Percentiles rank a stretch among this genome's conserved stretches.
phyloP scores from a whole-genome alignment of 2,888 invertebrate genomes.

The Liodrosophila aerea region DNA sequence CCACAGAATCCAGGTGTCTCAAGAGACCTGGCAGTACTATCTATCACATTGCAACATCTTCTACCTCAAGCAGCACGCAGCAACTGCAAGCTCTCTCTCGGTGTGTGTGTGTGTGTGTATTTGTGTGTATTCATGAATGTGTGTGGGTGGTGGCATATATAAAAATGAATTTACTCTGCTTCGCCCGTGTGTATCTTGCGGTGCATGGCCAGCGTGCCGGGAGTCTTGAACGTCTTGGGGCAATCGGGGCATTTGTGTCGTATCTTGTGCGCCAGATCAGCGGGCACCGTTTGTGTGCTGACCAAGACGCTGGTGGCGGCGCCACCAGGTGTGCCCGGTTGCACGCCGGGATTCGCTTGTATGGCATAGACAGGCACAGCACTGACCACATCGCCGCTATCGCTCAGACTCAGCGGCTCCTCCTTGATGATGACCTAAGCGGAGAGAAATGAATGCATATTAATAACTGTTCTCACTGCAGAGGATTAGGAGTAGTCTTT shows the following conservation, averaged over 20 bases:
- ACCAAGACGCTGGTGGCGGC: slow-evolving; percentile 60
- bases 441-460: not conserved
- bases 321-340: slow-evolving; percentile 41
- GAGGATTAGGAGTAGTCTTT: not conserved
- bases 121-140: not conserved
- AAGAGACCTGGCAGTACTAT: too few species aligned
- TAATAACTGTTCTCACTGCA: too few species aligned
- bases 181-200: slow-evolving; percentile 82
- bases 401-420: slow-evolving; percentile 75
- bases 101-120: slow-evolving; percentile 8
- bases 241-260: slow-evolving; percentile 82
- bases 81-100: not conserved
- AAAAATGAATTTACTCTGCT: slow-evolving; percentile 80
- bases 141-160: slow-evolving; percentile 36
- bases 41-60: too few species aligned
- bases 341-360: slow-evolving; percentile 71
- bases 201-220: slow-evolving; percentile 81
- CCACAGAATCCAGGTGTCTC: too few species aligned
- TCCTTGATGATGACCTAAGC: slow-evolving; percentile 79
- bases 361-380: slow-evolving; percentile 79
- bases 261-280: slow-evolving; percentile 74
- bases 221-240: slow-evolving; percentile 81
- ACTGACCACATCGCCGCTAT: slow-evolving; percentile 66
- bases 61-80: not conserved
- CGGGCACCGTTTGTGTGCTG: slow-evolving; percentile 61